These are phyloP conservation scores for Sphinx pinastri DNA, from an alignment of 2,888 invertebrate genomes.

Conservation along the genomic window DNA sequence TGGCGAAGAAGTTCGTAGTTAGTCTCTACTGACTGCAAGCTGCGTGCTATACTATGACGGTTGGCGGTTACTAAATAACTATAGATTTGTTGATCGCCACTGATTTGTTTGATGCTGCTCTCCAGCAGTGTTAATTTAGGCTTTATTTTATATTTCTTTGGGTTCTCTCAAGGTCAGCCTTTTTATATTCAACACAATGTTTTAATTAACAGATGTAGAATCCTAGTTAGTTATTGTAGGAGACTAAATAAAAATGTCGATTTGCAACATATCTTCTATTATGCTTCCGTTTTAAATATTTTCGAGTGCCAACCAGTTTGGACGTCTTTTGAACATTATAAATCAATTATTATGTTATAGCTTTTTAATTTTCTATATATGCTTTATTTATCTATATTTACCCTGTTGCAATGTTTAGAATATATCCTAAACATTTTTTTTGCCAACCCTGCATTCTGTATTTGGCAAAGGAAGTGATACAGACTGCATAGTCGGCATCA, in stretches of 20 bases:
- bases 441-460: not conserved
- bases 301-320: constrained; percentile 49
- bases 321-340: constrained; percentile 33
- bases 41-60: no score
- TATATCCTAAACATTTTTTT: not conserved
- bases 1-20: no score
- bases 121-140: no score
- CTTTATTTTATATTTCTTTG: no score
- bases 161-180: no score
- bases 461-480: not conserved
- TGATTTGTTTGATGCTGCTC: no score
- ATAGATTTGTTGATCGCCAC: no score
- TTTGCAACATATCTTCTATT: constrained; percentile 30
- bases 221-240: not conserved
- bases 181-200: no score
- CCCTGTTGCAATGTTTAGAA: constrained; percentile 6
- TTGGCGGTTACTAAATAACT: no score
- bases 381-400: constrained; percentile 25
- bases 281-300: constrained; percentile 38
- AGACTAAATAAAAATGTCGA: not conserved
- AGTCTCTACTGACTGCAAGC: no score
- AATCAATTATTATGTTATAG: constrained; percentile 33
- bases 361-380: constrained; percentile 31
- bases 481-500: constrained; percentile 4
- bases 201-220: no score